Base-by-base conservation (phyloP, 2,888 invertebrate genomes). In the Dioctria linearis region DNA sequence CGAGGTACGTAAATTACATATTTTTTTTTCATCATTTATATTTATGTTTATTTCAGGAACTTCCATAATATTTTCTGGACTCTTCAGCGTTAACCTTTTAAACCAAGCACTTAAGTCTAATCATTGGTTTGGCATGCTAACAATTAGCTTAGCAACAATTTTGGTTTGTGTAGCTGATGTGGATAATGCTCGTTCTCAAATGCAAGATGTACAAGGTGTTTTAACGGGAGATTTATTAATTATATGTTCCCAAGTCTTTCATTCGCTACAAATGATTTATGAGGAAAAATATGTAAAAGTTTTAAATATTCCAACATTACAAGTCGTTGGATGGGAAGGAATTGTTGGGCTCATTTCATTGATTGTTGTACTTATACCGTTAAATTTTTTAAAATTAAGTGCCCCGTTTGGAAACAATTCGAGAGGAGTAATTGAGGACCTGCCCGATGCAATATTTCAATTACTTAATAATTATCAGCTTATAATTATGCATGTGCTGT, bases 291-390 rank as follows among this genome's bases (percentile, higher is more conserved):
- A 93, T 88, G 93, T 98, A 0, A 90, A 93, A 81, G 93, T 95
- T 73, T 91, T 94, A 84, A 95, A 97, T 88, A 95, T 98, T 69
- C 95, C 96, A 0, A 93, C 98, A 0, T 89, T 98, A 82, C 95
- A 96, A 88, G 98, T 96, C 4, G 95, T 97, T 37, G 98, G 98
- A 5, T 96, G 96, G 95, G 98, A 98, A 91, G 97, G 97, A 66
- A 86, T 94, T 25, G 96, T 94, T 88, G 96, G 96, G 39, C 92
- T 94, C 82, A 76, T 89, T 6, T 91, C 92, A 0, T 90, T 95
- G 13, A 90, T 91, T 4, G 76, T 93, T 0, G 87, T 94, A 8
- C 91, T 94, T 84, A 89, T 95, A 79, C 95, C 95, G 1, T 93
- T 98, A 88, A 96, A 97, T 90, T 98, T 92, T 90, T 91, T 94